phyloP scores from a whole-genome alignment of 1,140 invertebrate species.

The Drosophila ercepeae region DNA sequence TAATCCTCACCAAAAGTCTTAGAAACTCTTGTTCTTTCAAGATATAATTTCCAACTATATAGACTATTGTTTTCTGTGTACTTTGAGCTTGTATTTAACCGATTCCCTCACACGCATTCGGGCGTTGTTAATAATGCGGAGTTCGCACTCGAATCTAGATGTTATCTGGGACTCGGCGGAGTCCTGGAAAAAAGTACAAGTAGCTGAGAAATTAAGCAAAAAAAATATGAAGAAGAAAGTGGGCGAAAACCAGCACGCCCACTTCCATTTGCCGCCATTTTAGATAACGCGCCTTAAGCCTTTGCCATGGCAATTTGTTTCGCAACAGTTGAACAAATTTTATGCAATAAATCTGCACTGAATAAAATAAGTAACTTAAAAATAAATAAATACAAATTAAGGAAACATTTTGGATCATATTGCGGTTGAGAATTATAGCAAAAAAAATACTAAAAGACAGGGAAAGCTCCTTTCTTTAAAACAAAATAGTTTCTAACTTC shows the following conservation, averaged over 20 bases:
- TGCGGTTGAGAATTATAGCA: too few species aligned
- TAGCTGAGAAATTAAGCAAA: conserved; percentile 1
- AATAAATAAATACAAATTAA: neutral
- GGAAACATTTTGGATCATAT: too few species aligned
- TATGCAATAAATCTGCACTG: conserved; percentile 39
- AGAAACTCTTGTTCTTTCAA: neutral
- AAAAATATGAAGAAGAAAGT: neutral
- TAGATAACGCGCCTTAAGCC: conserved; percentile 44
- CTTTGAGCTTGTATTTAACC: neutral
- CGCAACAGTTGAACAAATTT: conserved; percentile 75
- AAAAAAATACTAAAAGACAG: too few species aligned
- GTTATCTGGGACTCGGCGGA: conserved; percentile 32
- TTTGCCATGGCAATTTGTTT: conserved; percentile 73
- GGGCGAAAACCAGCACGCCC: neutral
- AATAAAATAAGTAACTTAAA: neutral
- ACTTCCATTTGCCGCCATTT: neutral
- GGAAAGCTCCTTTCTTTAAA: too few species aligned
- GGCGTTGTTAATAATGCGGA: conserved; percentile 53
- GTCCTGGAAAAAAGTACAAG: neutral
- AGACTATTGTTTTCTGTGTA: conserved; percentile 20
- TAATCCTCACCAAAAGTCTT: too few species aligned
- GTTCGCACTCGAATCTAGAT: conserved; percentile 44
- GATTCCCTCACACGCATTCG: conserved; percentile 23
- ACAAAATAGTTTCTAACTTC: too few species aligned
- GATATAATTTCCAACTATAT: too few species aligned